Conservation (phyloP, 1,140 invertebrate genomes). For the Cyrtorhinus lividipennis region DNA sequence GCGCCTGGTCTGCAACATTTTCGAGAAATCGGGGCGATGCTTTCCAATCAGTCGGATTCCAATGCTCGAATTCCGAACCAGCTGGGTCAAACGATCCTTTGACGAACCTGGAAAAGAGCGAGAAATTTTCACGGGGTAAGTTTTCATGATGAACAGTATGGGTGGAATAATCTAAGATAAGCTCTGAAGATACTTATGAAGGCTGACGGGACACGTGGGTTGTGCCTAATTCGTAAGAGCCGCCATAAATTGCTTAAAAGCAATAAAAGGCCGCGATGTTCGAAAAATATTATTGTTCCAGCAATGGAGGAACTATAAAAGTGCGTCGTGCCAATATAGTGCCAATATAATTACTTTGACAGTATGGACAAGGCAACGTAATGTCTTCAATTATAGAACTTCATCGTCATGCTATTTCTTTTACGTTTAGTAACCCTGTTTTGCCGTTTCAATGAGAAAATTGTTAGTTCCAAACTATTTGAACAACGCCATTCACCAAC, state of each 20-base stretch:
- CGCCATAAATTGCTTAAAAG: background rate
- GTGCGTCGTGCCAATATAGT: no score
- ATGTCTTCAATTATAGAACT: no score
- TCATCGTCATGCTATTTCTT: no score
- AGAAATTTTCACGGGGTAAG: no score
- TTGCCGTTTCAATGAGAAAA: no score
- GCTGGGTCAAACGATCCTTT: constrained; percentile 52
- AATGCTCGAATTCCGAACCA: constrained; percentile 61
- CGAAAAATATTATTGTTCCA: background rate
- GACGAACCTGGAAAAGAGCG: constrained; percentile 29
- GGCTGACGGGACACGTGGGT: background rate
- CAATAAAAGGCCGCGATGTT: background rate
- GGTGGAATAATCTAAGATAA: background rate
- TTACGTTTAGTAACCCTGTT: no score
- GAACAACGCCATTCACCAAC: no score
- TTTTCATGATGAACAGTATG: no score
- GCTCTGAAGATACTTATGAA: background rate
- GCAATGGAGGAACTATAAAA: no score
- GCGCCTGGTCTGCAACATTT: constrained; percentile 48
- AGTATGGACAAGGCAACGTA: no score
- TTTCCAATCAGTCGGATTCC: constrained; percentile 61
- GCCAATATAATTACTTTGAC: no score
- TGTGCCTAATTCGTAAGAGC: background rate
- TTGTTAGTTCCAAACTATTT: no score
- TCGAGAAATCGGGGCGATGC: constrained; percentile 46